Evolutionary conservation across 2,113 vertebrate genomes (phyloP).

Genomic region (Ursus arctos): DNA sequence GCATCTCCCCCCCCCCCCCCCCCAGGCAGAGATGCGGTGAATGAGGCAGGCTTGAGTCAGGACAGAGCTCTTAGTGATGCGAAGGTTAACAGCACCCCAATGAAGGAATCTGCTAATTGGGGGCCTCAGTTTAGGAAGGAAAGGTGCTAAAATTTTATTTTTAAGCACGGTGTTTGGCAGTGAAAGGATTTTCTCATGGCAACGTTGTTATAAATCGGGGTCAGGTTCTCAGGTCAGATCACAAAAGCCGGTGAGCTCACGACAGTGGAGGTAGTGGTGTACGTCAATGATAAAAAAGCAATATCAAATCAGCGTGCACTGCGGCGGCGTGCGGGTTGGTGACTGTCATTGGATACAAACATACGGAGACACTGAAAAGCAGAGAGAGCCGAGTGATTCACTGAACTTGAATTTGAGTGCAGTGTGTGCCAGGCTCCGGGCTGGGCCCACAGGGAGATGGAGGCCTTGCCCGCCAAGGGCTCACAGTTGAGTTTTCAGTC

Average conservation of each 20-base stretch:
- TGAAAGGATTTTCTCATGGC: slow-evolving; percentile 56
- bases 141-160: slow-evolving; percentile 63
- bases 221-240: background rate
- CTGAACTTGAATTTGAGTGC: background rate
- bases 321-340: background rate
- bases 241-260: background rate
- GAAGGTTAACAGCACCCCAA: background rate
- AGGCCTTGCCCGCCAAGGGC: no score
- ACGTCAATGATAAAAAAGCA: background rate
- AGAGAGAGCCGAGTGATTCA: background rate
- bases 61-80: background rate
- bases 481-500: accelerated
- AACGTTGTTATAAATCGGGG: background rate
- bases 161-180: slow-evolving; percentile 49
- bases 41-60: background rate
- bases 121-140: background rate
- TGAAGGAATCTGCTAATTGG: slow-evolving; percentile 61
- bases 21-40: background rate
- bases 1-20: background rate
- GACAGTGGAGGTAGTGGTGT: background rate
- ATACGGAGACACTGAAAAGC: background rate
- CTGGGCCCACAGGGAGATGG: background rate
- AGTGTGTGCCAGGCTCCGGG: no score
- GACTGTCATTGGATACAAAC: background rate
- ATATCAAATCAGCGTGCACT: background rate